Conservation (phyloP, 2,113 vertebrate genomes). For the Hydropotes inermis region DNA sequence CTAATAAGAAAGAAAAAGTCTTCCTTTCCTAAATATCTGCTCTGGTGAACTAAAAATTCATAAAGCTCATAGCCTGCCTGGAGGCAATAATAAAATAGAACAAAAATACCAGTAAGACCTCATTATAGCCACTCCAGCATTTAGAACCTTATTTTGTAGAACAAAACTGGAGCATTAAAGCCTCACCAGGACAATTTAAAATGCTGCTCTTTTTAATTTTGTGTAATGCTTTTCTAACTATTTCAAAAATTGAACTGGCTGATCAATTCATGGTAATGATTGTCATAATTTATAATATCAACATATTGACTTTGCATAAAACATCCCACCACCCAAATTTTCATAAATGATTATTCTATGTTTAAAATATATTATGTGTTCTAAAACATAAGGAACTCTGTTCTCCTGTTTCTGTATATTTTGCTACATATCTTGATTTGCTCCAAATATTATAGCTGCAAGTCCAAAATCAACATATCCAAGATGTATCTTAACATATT, state of each 20-base stretch:
- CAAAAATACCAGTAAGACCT: conserved; percentile 49
- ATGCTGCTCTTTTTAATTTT: conserved; percentile 73
- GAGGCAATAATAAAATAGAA: conserved; percentile 69
- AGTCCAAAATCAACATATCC: background rate
- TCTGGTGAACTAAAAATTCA: conserved; percentile 46
- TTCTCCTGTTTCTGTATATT: background rate
- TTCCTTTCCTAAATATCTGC: conserved; percentile 38
- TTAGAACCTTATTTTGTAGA: conserved; percentile 65
- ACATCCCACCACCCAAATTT: background rate
- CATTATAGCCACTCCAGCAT: conserved; percentile 61
- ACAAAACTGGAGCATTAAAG: conserved; percentile 69
- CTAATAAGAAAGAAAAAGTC: background rate
- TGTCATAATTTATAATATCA: conserved; percentile 71
- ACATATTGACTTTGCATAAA: conserved; percentile 59
- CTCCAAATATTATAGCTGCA: background rate
- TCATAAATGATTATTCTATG: conserved; percentile 38
- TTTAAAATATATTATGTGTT: background rate
- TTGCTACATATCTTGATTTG: background rate
- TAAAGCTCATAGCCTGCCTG: conserved; percentile 50
- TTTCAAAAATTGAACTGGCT: conserved; percentile 72
- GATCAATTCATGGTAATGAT: conserved; percentile 64
- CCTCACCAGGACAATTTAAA: conserved; percentile 69
- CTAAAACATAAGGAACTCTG: background rate
- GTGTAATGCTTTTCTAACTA: conserved; percentile 73
- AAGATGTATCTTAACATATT: background rate